These are phyloP conservation scores for Campoplex capitator DNA, from an alignment of 2,888 invertebrate species.

Conservation along the genomic window DNA sequence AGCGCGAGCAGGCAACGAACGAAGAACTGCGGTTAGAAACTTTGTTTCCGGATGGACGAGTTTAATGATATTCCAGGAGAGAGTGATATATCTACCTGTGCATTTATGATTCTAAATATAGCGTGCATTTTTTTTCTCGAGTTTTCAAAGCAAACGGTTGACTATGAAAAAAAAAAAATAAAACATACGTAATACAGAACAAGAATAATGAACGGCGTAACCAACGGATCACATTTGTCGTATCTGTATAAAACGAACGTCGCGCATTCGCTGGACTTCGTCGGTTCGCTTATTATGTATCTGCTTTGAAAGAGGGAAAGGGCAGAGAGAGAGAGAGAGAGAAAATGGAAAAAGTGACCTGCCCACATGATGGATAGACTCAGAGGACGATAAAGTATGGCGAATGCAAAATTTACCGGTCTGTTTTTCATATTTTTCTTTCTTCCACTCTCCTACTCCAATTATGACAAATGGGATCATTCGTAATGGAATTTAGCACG, in stretches of 20 bases:
- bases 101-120: slow-evolving; percentile 16
- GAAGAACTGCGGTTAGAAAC: neutral
- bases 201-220: neutral
- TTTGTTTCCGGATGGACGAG: neutral
- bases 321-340: too few species aligned
- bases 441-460: neutral
- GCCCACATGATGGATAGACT: slow-evolving; percentile 74
- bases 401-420: slow-evolving; percentile 62
- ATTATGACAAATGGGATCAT: too few species aligned
- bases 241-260: slow-evolving; percentile 26
- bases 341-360: slow-evolving; percentile 12
- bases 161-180: neutral
- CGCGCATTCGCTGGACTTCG: slow-evolving; percentile 8
- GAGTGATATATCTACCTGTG: neutral
- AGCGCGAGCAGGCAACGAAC: neutral
- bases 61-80: slow-evolving; percentile 53
- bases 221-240: slow-evolving; percentile 43
- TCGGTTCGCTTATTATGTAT: slow-evolving; percentile 15
- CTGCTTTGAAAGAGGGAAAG: neutral
- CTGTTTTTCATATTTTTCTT: neutral
- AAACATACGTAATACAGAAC: neutral
- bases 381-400: slow-evolving; percentile 65
- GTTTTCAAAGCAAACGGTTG: slow-evolving; percentile 13
- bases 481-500: too few species aligned
- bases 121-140: neutral